Conservation (phyloP, 2,113 vertebrate genomes). For the Crotalus tigris region DNA sequence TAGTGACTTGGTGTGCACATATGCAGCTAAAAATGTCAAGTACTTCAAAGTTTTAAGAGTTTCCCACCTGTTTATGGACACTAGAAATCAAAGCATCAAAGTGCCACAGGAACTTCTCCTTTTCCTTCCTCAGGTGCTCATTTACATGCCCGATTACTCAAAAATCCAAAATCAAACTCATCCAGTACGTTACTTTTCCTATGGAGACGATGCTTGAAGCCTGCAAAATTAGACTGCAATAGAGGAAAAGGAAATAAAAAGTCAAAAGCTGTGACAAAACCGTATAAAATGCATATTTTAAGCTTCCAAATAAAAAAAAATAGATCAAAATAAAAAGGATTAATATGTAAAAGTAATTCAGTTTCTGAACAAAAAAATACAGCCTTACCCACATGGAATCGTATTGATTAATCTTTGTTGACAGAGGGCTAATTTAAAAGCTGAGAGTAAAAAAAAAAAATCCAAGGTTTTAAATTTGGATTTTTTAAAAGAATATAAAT, state of each 20-base stretch:
- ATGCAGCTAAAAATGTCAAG: conserved; percentile 13
- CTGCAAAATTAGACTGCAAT: conserved; percentile 1
- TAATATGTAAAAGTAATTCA: neutral
- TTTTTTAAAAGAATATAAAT: neutral
- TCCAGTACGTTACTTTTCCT: conserved; percentile 36
- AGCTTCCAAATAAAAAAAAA: neutral
- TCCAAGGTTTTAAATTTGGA: neutral
- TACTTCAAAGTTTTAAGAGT: conserved; percentile 43
- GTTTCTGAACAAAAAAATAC: neutral
- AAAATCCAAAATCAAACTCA: neutral
- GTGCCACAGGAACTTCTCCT: neutral
- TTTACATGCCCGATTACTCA: neutral
- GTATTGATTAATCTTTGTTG: neutral
- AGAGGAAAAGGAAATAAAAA: conserved; percentile 4
- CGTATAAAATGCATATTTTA: neutral
- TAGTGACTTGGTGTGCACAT: neutral
- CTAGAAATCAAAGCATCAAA: conserved; percentile 12
- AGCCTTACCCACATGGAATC: neutral
- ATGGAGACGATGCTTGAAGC: conserved; percentile 39
- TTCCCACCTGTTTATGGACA: conserved; percentile 44
- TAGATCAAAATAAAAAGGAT: neutral
- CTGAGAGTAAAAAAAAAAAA: neutral
- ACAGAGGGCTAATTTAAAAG: neutral
- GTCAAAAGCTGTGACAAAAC: neutral
- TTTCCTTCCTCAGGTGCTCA: neutral